Conservation (phyloP, 2,888 invertebrate genomes). For the Drosophila longiperda region DNA sequence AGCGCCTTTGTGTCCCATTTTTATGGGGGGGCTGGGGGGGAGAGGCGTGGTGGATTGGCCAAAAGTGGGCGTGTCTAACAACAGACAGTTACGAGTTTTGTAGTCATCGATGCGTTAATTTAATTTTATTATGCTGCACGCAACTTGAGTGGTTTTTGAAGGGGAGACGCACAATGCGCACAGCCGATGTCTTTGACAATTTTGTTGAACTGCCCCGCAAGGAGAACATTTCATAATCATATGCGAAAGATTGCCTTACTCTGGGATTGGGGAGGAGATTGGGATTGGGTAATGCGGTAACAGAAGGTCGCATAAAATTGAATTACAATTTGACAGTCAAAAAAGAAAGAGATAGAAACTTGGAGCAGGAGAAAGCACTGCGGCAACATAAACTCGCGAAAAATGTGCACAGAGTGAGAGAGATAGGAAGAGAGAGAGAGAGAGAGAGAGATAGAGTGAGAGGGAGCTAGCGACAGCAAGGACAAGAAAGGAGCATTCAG, state of each 20-base stretch:
- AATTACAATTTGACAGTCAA: constrained; percentile 65
- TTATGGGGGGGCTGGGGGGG: constrained; percentile 30
- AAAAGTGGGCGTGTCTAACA: constrained; percentile 38
- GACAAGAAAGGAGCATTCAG: constrained; percentile 56
- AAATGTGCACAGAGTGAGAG: constrained; percentile 20
- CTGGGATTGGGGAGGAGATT: not conserved
- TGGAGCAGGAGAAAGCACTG: constrained; percentile 41
- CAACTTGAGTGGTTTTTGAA: constrained; percentile 65
- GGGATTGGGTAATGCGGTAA: constrained; percentile 54
- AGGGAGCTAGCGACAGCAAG: constrained; percentile 23
- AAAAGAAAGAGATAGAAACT: constrained; percentile 7
- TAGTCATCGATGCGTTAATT: constrained; percentile 69
- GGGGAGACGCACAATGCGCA: constrained; percentile 10
- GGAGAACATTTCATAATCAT: constrained; percentile 71
- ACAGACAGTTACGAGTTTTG: constrained; percentile 65
- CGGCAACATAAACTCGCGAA: constrained; percentile 55
- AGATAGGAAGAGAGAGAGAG: not conserved
- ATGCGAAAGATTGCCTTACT: constrained; percentile 50
- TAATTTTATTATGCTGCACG: constrained; percentile 76
- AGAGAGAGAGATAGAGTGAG: not conserved
- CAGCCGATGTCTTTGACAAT: constrained; percentile 41
- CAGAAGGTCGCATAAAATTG: constrained; percentile 80
- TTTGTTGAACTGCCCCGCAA: constrained; percentile 21
- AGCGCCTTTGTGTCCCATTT: constrained; percentile 52
- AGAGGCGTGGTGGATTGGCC: not conserved